These are phyloP conservation scores for Prinia subflava DNA, from an alignment of 2,113 vertebrate genomes.

Conservation along the genomic window DNA sequence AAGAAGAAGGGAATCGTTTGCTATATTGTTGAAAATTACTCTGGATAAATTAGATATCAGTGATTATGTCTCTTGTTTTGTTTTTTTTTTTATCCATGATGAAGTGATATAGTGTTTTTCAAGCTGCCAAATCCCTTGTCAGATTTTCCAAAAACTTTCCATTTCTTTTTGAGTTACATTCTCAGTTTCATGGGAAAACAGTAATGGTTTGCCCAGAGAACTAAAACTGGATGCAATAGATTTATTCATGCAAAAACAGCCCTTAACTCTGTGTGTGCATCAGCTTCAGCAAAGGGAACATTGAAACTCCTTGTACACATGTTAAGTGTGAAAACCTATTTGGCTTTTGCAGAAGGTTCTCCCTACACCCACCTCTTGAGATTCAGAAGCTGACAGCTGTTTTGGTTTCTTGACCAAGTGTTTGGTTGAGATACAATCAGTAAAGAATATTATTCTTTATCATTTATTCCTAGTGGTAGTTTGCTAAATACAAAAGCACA, in stretches of 20 bases:
- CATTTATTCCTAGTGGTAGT: constrained; percentile 34
- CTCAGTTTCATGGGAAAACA: constrained; percentile 14
- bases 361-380: constrained; percentile 4
- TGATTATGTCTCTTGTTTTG: neutral
- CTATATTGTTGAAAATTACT: neutral
- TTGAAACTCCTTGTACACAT: neutral
- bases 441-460: constrained; percentile 9
- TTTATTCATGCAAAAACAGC: neutral
- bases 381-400: constrained; percentile 53
- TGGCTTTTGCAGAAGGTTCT: neutral
- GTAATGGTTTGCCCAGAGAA: constrained; percentile 38
- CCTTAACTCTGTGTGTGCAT: neutral
- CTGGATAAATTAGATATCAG: neutral
- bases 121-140: neutral
- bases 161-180: neutral
- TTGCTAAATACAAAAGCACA: constrained; percentile 43
- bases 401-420: neutral
- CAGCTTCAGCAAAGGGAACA: neutral
- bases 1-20: neutral
- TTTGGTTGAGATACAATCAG: constrained; percentile 17
- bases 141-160: neutral
- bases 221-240: neutral
- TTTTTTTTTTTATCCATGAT: neutral
- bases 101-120: neutral
- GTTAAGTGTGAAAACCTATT: constrained; percentile 23